Base-by-base conservation (phyloP, 2,797 vertebrate species). In the Enteromius trimaculatus region DNA sequence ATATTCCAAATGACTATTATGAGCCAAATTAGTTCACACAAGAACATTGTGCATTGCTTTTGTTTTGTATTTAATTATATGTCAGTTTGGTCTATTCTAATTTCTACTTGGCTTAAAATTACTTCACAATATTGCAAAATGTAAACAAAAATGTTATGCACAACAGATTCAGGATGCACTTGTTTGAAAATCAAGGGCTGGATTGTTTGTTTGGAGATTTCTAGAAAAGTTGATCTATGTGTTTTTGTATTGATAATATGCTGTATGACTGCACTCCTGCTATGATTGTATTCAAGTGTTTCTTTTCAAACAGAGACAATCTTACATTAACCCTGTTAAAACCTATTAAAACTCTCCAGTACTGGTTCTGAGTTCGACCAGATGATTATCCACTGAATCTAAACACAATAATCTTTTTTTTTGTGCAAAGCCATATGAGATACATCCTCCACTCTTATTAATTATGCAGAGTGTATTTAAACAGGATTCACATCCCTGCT, bases 271-370 rank as follows among this genome's bases (percentile, higher is more conserved):
- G 23, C 21, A 21, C 42, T 5, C 26, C 26, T 74, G 47, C 53
- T 72, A 51, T 72, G 26, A 21, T 34, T 3, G 8, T 29, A 9
- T 26, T 23, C 8, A 13, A 31, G 26, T 49, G 26, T 47, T 29
- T 69, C 66, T 42, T 70, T 23, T 29, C n/a, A 71, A 71, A 17
- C 14, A 47, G 44, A 72, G 70, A n/a, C 71, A 31, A n/a, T 51
- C 29, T 29, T 21, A 14, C 70, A 53, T 74, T 21, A 74, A 74
- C 10, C 44, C 16, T 31, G n/a, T n/a, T n/a, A n/a, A n/a, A n/a
- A n/a, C 7, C 8, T 47, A 14, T 47, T 71, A 26, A 70, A 26
- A 71, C 68, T 10, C n/a, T 71, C 23, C 1, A 17, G 42, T 14
- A 47, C 42, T 71, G 51, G 51, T 53, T 51, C 49, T 8, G 51